Base-by-base conservation (phyloP, 1,140 invertebrate genomes). In the Drosophila malerkotliana region DNA sequence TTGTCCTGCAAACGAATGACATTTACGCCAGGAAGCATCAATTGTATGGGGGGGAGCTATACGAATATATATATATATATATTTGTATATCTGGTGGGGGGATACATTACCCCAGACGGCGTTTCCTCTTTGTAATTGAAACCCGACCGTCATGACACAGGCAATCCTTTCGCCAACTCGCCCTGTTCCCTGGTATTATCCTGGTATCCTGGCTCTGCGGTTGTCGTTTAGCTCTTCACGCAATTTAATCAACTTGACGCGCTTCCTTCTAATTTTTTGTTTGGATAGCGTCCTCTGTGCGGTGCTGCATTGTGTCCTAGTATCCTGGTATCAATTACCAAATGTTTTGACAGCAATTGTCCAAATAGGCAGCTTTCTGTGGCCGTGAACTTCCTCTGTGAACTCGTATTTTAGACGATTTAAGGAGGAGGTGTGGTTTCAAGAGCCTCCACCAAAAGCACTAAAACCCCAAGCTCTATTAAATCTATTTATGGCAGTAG, bases 331-430 rank as follows among this genome's bases (percentile, higher is more conserved):
- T 90, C 87, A 79, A 90, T 90, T 90, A 90, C 87, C 72, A 87
- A 90, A 90, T 90, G 73, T 90, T 90, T 90, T 90, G 87, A 90
- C 87, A 90, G 82, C 87, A 85, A 80, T 90, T 90, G 87, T 90
- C 87, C 69, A 90, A 82, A 87, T 81, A 79, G 78, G 78, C 66
- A 63, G 49, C 51, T 44, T 41, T 60, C 52, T 34, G 44, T 18
- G 41, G 34, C 32, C 37, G 37, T 14, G 41, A 34, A 7, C 26
- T 14, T 26, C 21, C 21, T 21, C 21, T 21, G 21, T 2, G 21
- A 21, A 21, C 21, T 21, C 21, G 21, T 21, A 21, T 21, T 3
- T 18, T 18, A 18, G 18, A 18, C 18, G 18, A 18, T 18, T 18
- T 21, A 3, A 2, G 21, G 21, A 21, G 21, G 21, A 21, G 21